Percentiles rank a stretch among this genome's conserved stretches.
Conservation (phyloP, 2,113 vertebrate species). For the Megaceryle maxima region DNA sequence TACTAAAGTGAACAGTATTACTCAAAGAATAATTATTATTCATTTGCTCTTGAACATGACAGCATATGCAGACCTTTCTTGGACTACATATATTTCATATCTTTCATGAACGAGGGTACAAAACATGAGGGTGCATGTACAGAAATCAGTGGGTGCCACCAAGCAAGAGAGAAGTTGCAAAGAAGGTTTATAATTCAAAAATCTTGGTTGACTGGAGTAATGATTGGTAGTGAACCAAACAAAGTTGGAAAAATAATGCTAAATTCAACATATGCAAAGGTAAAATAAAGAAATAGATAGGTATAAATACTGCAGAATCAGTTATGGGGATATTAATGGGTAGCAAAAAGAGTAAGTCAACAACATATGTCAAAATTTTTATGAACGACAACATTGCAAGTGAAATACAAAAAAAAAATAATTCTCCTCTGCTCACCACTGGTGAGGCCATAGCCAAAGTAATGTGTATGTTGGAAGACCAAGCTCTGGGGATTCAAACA, state of each 20-base stretch:
- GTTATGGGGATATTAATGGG: background rate
- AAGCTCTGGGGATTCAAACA: fast-evolving
- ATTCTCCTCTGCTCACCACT: background rate
- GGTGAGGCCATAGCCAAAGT: background rate
- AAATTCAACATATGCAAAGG: background rate
- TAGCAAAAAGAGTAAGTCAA: background rate
- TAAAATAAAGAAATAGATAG: background rate
- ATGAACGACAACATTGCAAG: background rate
- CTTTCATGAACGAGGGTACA: background rate
- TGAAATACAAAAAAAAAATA: background rate
- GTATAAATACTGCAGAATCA: background rate
- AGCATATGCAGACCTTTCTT: background rate
- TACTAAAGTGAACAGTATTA: background rate
- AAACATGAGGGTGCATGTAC: background rate
- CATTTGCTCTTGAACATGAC: background rate
- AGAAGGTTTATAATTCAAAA: background rate
- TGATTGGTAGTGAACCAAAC: background rate
- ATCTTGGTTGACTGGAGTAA: background rate
- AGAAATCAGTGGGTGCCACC: background rate
- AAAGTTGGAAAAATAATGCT: background rate
- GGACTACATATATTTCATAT: background rate
- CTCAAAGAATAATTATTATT: background rate
- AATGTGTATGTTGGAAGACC: background rate
- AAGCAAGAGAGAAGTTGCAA: background rate
- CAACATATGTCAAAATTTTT: background rate